Conservation (phyloP, 2,888 invertebrate species). For the Lasioglossum calceatum region DNA sequence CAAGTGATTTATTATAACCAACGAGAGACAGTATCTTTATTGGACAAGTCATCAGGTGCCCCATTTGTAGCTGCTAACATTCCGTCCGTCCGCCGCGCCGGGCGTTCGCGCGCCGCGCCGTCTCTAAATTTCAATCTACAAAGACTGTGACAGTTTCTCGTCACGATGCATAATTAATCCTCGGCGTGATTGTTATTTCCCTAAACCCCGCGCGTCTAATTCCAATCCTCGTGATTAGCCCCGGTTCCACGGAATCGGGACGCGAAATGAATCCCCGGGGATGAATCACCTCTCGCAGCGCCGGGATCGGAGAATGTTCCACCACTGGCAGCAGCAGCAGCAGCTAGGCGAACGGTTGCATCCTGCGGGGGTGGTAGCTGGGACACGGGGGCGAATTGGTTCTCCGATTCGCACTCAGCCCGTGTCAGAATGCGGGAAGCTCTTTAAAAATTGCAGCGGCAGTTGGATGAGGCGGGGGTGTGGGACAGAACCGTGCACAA, state of each 20-base stretch:
- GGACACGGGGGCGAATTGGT: conserved; percentile 18
- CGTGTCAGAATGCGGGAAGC: conserved; percentile 1
- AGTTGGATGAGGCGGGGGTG: not conserved
- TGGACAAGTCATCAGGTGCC: not conserved
- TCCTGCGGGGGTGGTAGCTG: not conserved
- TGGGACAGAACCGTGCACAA: not conserved
- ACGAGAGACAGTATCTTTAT: not conserved
- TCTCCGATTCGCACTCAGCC: conserved; percentile 22
- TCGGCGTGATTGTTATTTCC: conserved; percentile 9
- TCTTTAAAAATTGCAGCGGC: conserved; percentile 40
- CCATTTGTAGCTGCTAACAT: conserved; percentile 6
- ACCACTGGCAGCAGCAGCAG: not conserved
- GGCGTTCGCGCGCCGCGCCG: not conserved
- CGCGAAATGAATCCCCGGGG: conserved; percentile 20
- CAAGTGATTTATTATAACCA: not conserved
- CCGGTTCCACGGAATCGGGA: not conserved
- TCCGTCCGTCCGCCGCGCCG: not conserved
- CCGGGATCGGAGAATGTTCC: not conserved
- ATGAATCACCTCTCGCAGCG: not conserved
- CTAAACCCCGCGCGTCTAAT: conserved; percentile 10
- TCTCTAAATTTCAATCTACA: not conserved
- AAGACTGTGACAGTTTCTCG: not conserved
- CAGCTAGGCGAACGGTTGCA: conserved; percentile 7
- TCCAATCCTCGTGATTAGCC: conserved; percentile 12
- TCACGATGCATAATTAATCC: conserved; percentile 23